Evolutionary conservation across 2,888 invertebrate species (phyloP), one percentile per base, ranked within the genome.

Genomic region (Lutraria lutraria): DNA sequence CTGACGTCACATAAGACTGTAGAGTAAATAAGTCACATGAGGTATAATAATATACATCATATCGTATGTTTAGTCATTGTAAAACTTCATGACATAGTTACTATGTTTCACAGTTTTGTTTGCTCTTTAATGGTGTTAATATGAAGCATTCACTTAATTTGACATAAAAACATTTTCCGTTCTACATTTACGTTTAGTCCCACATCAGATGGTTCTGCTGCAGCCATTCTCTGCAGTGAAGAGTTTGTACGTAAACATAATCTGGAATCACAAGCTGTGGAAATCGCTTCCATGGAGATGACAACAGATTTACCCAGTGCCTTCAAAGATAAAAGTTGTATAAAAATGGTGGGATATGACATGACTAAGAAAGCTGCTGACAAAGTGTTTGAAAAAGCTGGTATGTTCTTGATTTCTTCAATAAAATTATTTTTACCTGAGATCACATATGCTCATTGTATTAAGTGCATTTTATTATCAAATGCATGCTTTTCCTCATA

Each of bases 231-330:
- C 76, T 99, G 98, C 92, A 98, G 98, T 16, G 99, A 99, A 97
- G 98, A 98, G 21, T 99, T 99, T 96, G 99, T 99, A 0, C 93
- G 92, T 60, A 97, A 97, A 56, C 98, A 99, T 95, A 96, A 96
- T 60, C 97, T 99, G 21, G 98, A 99, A 96, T 97, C 97, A 0
- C 98, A 98, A 96, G 99, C 99, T 25, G 98, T 99, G 0, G 99
- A 99, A 97, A 99, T 99, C 93, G 97, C 99, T 86, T 99, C 98
- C 52, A 98, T 99, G 98, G 99, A 99, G 97, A 99, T 99, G 99
- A 98, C 98, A 0, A 99, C 99, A 0, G 99, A 99, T 96, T 97
- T 98, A 0, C 97, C 98, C 6, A 98, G 98, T 0, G 98, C 99
- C 0, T 99, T 99, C 95, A 97, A 97, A 15, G 98, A 98, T 90